Base-by-base conservation (phyloP, 1,140 invertebrate genomes). In the Adoxophyes honmai region DNA sequence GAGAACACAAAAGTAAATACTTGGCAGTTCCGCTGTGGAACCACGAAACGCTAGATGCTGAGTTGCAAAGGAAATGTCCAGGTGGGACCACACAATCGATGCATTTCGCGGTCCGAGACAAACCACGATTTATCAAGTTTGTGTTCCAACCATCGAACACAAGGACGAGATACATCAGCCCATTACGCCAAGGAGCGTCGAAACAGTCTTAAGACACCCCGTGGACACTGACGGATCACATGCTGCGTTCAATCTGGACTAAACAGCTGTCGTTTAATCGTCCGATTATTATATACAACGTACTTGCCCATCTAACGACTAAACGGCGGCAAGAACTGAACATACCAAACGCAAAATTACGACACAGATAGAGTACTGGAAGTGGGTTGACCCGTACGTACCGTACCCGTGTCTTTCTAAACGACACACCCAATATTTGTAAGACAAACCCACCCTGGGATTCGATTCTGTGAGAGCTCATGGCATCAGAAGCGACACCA, bases 131-230 rank as follows among this genome's bases (percentile, higher is more conserved):
- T 48, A 48, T 48, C 18, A 5, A 48, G 16, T 48, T 18, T 10
- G 42, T 48, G 42, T 48, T 48, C 42, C 42, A 18, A 48, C 11
- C 42, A 48, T 14, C 28, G 42, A 7, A 48, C 42, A 18, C 36
- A 5, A n/a, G 18, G 13, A 6, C 10, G 10, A n/a, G 1, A 33
- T 48, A 48, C 28, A 11, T 48, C 15, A 28, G 21, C 21, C 21
- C 21, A 28, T 28, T 21, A 0, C 9, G 5, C 16, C 4, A 48
- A 13, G 42, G 21, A 48, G 18, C 0, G 16, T 48, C n/a, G 18
- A 11, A 48, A 33, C 42, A 48, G 21, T 48, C 42, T 6, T 48
- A 48, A 33, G 21, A 48, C 10, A 48, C 42, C 42, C 28, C 42
- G 18, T 1, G 1, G 42, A 21, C 42, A 48, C 9, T 11, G 21